Evolutionary conservation across 2,113 vertebrate species (phyloP).

Genomic region (Xenopus borealis): DNA sequence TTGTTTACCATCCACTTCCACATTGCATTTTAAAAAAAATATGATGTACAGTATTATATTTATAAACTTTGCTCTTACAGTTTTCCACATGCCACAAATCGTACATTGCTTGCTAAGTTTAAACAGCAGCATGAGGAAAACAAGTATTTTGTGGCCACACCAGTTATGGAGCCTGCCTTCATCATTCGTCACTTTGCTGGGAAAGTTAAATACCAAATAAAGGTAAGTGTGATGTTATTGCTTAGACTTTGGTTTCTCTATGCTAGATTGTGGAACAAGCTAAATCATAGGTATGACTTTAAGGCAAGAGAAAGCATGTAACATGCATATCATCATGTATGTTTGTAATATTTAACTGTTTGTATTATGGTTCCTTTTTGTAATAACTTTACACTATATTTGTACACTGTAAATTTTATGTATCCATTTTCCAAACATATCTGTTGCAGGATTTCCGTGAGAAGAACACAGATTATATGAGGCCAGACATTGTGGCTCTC

Average conservation of each 20-base stretch:
- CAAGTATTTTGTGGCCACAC: constrained; percentile 88
- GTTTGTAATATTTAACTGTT: too few species aligned
- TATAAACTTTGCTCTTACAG: constrained; percentile 55
- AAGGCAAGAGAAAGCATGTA: too few species aligned
- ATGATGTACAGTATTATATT: background rate
- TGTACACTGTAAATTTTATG: too few species aligned
- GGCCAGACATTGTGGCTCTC: constrained; percentile 90
- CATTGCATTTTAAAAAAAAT: too few species aligned
- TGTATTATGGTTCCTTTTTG: too few species aligned
- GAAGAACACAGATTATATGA: constrained; percentile 98
- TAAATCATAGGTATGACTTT: too few species aligned
- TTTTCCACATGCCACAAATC: constrained; percentile 91
- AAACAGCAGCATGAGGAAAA: constrained; percentile 96
- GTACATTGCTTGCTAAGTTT: constrained; percentile 92
- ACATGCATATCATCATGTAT: too few species aligned
- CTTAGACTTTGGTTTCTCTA: background rate
- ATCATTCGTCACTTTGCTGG: constrained; percentile 95
- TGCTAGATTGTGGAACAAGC: too few species aligned
- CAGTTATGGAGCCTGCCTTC: constrained; percentile 93
- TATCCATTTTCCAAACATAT: too few species aligned
- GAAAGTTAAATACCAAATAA: constrained; percentile 94
- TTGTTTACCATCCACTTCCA: too few species aligned
- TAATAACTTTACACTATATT: too few species aligned
- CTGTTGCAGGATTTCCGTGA: constrained; percentile 87
- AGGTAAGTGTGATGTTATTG: constrained; percentile 63